Percentiles rank a stretch among this genome's conserved stretches.
Evolutionary conservation across 2,888 invertebrate genomes (phyloP).

Genomic region (Rhabditoides inermis): DNA sequence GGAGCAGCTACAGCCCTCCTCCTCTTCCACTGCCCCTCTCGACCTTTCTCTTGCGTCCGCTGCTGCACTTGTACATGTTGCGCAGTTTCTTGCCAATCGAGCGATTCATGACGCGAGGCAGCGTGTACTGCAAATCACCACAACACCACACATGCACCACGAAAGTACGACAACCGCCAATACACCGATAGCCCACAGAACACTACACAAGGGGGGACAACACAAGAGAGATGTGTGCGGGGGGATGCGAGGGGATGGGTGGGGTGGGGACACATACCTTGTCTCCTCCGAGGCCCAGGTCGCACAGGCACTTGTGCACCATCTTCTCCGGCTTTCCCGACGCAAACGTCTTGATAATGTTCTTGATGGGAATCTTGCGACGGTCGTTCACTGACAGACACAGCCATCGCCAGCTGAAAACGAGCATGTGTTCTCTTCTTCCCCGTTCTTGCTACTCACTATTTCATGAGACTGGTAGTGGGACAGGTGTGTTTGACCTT

Average conservation of each 20-base stretch:
- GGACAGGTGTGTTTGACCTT: slow-evolving; percentile 82
- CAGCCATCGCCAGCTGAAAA: slow-evolving; percentile 91
- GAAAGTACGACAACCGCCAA: neutral
- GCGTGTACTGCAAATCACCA: slow-evolving; percentile 32
- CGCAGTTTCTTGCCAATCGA: slow-evolving; percentile 36
- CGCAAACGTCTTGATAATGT: slow-evolving; percentile 87
- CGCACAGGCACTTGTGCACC: slow-evolving; percentile 88
- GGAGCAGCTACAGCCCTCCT: neutral
- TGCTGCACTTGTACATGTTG: slow-evolving; percentile 40
- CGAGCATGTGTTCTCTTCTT: neutral
- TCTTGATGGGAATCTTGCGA: slow-evolving; percentile 80
- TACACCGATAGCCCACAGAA: neutral
- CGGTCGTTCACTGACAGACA: slow-evolving; percentile 84
- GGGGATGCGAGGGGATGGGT: slow-evolving; percentile 8
- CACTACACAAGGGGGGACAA: slow-evolving; percentile 11
- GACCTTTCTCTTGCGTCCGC: slow-evolving; percentile 25
- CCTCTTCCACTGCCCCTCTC: neutral
- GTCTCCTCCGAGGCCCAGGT: slow-evolving; percentile 81
- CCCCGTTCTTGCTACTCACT: slow-evolving; percentile 67
- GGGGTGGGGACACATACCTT: slow-evolving; percentile 52
- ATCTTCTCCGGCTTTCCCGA: slow-evolving; percentile 98
- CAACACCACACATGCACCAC: slow-evolving; percentile 12
- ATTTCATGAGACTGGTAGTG: slow-evolving; percentile 88
- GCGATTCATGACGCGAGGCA: slow-evolving; percentile 34
- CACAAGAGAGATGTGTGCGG: slow-evolving; percentile 3